Conservation (phyloP, 2,797 vertebrate genomes). For the Telmatherina bonti region DNA sequence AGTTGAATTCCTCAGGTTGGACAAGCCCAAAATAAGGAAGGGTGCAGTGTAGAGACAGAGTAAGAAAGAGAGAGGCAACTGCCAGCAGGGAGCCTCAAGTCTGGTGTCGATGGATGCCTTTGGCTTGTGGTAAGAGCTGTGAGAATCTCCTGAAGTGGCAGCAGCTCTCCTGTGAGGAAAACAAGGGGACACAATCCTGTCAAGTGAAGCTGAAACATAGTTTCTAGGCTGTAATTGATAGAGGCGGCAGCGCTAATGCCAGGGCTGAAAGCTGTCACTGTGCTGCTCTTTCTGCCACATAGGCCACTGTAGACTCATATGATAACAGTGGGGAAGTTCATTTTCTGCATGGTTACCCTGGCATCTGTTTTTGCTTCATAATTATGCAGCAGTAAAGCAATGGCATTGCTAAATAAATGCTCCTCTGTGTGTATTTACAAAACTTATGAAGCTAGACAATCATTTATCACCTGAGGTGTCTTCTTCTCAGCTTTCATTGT, state of each 20-base stretch:
- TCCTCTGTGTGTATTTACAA: conserved; percentile 68
- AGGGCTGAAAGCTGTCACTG: conserved; percentile 60
- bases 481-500: conserved; percentile 45
- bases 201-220: conserved; percentile 60
- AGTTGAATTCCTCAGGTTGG: conserved; percentile 68
- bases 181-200: conserved; percentile 54
- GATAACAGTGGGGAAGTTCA: conserved; percentile 70
- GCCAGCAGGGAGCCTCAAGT: conserved; percentile 47
- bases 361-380: conserved; percentile 80
- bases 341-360: conserved; percentile 83
- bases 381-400: conserved; percentile 72
- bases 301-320: conserved; percentile 55
- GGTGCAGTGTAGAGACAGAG: conserved; percentile 34
- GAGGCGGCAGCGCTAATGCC: conserved; percentile 41
- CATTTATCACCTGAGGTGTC: conserved; percentile 52
- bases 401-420: conserved; percentile 65
- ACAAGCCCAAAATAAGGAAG: conserved; percentile 68
- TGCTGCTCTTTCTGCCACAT: conserved; percentile 58
- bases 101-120: conserved; percentile 67
- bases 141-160: conserved; percentile 48
- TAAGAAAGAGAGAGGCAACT: conserved; percentile 34
- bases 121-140: conserved; percentile 55
- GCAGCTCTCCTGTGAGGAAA: conserved; percentile 41
- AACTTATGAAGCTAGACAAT: conserved; percentile 62
- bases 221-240: conserved; percentile 36